A percentile compares a stretch with the other conserved stretches of the same genome.
Evolutionary conservation across 1,140 invertebrate species (phyloP).

Genomic region (Euwallacea fornicatus): DNA sequence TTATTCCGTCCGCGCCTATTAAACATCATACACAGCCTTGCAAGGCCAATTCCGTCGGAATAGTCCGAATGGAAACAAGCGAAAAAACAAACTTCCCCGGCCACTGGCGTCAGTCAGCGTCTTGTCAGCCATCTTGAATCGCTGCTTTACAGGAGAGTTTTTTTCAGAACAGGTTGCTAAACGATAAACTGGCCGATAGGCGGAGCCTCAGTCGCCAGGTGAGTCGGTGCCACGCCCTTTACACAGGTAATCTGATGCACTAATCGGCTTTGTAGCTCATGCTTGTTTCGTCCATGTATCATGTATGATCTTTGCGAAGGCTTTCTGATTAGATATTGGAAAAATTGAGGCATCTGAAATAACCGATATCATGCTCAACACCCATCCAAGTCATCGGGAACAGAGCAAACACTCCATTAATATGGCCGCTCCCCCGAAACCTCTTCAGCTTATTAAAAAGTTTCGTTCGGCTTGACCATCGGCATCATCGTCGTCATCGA

Average conservation of each 20-base stretch:
- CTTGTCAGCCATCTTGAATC: slow-evolving; percentile 48
- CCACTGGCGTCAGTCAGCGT: slow-evolving; percentile 41
- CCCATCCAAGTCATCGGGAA: slow-evolving; percentile 1
- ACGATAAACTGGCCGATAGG: slow-evolving; percentile 28
- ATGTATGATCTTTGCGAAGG: too few relatives aligned
- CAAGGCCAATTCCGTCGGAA: slow-evolving; percentile 7
- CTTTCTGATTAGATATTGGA: neutral
- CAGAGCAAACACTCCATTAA: slow-evolving; percentile 15
- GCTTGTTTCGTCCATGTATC: too few relatives aligned
- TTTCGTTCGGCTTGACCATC: slow-evolving; percentile 11
- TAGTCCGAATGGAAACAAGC: neutral
- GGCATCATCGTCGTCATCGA: slow-evolving; percentile 14
- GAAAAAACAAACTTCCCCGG: neutral
- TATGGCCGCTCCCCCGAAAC: slow-evolving; percentile 16
- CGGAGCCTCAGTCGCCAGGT: slow-evolving; percentile 25
- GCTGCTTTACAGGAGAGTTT: slow-evolving; percentile 49
- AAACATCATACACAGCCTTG: slow-evolving; percentile 6
- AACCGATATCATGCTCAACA: slow-evolving; percentile 11
- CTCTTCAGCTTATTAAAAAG: slow-evolving; percentile 31
- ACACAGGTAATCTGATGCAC: slow-evolving; percentile 27
- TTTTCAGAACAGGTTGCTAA: slow-evolving; percentile 49
- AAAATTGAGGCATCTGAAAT: neutral
- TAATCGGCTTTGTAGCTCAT: neutral
- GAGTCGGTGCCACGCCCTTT: slow-evolving; percentile 25
- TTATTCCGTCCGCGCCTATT: neutral